Evolutionary conservation across 2,797 vertebrate genomes (phyloP).

Genomic region (Cheirogaleus major): DNA sequence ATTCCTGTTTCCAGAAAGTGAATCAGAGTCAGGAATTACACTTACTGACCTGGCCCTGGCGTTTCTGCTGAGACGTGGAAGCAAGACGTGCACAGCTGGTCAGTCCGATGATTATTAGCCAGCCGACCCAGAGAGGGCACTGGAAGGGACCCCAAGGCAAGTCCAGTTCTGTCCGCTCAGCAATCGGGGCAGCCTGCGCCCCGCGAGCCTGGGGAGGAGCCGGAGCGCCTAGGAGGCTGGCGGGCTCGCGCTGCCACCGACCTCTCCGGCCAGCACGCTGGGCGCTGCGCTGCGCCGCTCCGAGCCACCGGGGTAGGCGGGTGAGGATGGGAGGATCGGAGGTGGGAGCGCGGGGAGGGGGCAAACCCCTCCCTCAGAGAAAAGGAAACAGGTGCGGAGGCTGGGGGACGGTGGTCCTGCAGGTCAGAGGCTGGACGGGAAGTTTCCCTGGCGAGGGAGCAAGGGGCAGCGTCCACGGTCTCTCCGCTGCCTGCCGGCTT

Average conservation of each 20-base stretch:
- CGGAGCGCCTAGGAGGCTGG: background rate
- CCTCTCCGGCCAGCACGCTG: fast-evolving
- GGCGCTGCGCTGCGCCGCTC: background rate
- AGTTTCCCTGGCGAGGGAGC: background rate
- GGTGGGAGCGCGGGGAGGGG: background rate
- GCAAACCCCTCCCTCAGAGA: background rate
- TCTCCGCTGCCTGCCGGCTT: background rate
- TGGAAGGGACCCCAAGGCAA: background rate
- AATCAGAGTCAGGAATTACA: background rate
- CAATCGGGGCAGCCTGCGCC: background rate
- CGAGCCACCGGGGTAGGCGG: background rate
- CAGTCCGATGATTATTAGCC: background rate
- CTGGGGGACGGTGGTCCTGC: background rate
- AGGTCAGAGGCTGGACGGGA: background rate
- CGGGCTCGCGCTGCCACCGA: background rate
- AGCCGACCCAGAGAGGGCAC: background rate
- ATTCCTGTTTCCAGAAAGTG: background rate
- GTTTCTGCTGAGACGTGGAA: background rate
- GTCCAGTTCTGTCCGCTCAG: background rate
- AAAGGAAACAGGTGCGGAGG: background rate
- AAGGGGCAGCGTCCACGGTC: background rate
- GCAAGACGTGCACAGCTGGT: background rate
- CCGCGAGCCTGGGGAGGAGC: background rate
- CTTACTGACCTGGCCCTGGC: background rate
- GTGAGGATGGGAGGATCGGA: background rate